These are phyloP conservation scores for Nebria ingens DNA, from an alignment of 1,140 invertebrate genomes.

Conservation along the genomic window DNA sequence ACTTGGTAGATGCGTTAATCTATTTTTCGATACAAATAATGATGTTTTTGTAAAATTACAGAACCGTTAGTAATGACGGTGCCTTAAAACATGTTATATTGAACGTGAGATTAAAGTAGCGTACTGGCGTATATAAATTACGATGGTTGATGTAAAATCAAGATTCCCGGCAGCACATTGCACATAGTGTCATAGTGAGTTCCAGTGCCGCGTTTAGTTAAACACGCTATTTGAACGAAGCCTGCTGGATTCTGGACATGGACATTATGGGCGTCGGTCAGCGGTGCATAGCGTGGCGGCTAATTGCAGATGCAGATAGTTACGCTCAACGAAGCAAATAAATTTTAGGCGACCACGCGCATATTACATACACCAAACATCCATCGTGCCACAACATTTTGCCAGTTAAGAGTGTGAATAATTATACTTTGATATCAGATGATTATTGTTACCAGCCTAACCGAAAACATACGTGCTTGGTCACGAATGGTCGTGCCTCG, in stretches of 20 bases:
- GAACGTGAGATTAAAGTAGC: neutral
- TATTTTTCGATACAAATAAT: no score
- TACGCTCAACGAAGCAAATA: conserved; percentile 8
- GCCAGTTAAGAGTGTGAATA: neutral
- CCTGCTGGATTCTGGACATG: neutral
- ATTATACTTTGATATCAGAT: neutral
- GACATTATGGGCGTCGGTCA: neutral
- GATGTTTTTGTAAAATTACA: no score
- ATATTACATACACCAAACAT: neutral
- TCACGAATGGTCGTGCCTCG: no score
- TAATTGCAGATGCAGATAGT: conserved; percentile 8
- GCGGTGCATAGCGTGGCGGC: neutral
- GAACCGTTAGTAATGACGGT: no score
- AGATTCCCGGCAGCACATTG: no score
- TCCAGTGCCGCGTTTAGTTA: conserved; percentile 1
- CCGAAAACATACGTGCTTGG: no score
- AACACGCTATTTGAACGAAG: conserved; percentile 3
- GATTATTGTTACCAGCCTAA: neutral
- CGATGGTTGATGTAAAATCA: neutral
- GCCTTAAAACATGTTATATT: no score
- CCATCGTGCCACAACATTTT: neutral
- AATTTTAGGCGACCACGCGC: neutral
- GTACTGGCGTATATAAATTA: conserved; percentile 1
- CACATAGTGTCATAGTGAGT: conserved; percentile 7
- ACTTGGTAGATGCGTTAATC: no score